Evolutionary conservation across 2,113 vertebrate species (phyloP).

Genomic region (Phasianus colchicus): DNA sequence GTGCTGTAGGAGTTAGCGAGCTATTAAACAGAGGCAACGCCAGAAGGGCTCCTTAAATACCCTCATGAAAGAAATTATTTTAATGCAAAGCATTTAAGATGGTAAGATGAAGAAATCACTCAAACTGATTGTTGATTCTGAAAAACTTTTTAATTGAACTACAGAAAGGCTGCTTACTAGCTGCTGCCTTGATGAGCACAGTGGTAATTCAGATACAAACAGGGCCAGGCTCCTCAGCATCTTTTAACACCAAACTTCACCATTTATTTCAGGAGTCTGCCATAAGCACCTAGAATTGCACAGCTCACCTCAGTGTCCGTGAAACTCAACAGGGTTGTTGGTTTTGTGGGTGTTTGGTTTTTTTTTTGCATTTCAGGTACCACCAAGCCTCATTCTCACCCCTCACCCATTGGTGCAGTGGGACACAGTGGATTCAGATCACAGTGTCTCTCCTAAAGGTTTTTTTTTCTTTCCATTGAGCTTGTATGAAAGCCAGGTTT

Average conservation of each 20-base stretch:
- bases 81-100: not conserved
- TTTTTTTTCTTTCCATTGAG: not conserved
- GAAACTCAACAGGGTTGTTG: not conserved
- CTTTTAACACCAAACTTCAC: not conserved
- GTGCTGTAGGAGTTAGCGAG: conserved; percentile 33
- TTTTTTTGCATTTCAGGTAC: not conserved
- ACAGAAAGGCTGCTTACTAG: not conserved
- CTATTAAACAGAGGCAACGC: conserved; percentile 42
- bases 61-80: not conserved
- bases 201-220: not conserved
- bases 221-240: not conserved
- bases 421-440: not conserved
- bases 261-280: not conserved
- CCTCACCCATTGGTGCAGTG: accelerated
- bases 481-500: not conserved
- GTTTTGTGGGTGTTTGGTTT: not conserved
- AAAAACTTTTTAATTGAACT: not conserved
- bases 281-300: accelerated
- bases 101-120: not conserved
- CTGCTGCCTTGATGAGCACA: not conserved
- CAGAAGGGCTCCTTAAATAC: conserved; percentile 48
- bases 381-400: not conserved
- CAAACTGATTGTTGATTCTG: not conserved
- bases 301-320: accelerated
- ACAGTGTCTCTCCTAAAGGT: not conserved